Conservation (phyloP, 2,888 invertebrate species). For the Ochropleura leucogaster region DNA sequence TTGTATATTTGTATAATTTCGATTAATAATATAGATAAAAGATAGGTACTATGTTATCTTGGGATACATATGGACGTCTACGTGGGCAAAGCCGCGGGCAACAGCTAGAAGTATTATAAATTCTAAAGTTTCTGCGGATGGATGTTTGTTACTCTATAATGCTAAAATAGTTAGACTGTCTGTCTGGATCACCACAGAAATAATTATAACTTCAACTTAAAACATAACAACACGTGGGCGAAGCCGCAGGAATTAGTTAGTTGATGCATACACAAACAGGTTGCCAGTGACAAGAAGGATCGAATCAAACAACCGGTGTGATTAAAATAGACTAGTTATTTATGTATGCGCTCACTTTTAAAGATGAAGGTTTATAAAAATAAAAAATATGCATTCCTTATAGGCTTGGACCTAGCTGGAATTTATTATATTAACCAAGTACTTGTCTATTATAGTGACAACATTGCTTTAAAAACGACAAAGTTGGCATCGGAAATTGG, state of each 20-base stretch:
- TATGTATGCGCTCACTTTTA: background rate
- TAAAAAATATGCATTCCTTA: background rate
- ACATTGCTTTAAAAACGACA: background rate
- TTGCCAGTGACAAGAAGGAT: background rate
- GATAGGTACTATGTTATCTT: too few species aligned
- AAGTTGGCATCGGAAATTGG: background rate
- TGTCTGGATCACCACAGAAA: background rate
- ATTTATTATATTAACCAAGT: too few species aligned
- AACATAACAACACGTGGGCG: background rate
- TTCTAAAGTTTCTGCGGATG: background rate
- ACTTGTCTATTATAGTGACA: background rate
- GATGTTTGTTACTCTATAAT: background rate
- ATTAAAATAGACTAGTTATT: background rate
- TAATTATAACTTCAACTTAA: background rate
- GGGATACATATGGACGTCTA: too few species aligned
- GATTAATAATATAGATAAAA: too few species aligned
- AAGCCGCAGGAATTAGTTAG: background rate
- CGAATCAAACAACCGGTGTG: background rate
- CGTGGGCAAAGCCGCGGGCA: too few species aligned
- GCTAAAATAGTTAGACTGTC: background rate
- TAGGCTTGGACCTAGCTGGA: background rate
- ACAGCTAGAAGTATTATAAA: background rate
- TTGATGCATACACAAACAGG: background rate
- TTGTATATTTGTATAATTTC: too few species aligned
- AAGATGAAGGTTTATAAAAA: background rate